A percentile compares a stretch with the other conserved stretches of the same genome.
Conservation (phyloP, 2,888 invertebrate species). For the Stenichneumon culpator region DNA sequence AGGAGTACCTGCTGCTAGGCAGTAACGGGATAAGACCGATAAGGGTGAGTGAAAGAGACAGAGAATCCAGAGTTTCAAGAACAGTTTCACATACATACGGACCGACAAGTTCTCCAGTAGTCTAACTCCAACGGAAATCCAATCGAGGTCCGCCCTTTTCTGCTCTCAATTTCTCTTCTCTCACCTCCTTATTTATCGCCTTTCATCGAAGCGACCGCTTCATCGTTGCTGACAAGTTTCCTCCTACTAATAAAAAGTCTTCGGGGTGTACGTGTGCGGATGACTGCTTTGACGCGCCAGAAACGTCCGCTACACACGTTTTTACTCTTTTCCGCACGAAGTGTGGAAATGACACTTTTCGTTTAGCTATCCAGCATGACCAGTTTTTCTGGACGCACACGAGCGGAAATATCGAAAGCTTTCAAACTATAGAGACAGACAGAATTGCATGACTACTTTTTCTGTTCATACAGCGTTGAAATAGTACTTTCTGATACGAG, state of each 20-base stretch:
- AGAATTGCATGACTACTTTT: slow-evolving; percentile 1
- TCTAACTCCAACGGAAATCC: slow-evolving; percentile 70
- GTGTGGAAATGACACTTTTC: slow-evolving; percentile 25
- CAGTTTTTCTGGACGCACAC: no score
- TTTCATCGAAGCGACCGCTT: slow-evolving; percentile 66
- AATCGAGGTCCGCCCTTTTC: slow-evolving; percentile 67
- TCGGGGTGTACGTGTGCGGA: not conserved
- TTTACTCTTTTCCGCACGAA: not conserved
- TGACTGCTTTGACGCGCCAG: slow-evolving; percentile 21
- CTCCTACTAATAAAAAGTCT: slow-evolving; percentile 53
- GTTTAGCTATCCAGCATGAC: not conserved
- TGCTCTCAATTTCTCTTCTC: slow-evolving; percentile 41
- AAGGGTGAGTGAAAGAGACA: slow-evolving; percentile 34
- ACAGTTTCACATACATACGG: slow-evolving; percentile 66
- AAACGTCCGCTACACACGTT: not conserved
- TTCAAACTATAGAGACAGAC: not conserved
- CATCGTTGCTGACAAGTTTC: slow-evolving; percentile 66
- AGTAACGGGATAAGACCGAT: slow-evolving; percentile 32
- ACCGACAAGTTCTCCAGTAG: slow-evolving; percentile 57
- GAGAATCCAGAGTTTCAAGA: slow-evolving; percentile 55
- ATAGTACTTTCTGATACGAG: not conserved
- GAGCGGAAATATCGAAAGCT: slow-evolving; percentile 5
- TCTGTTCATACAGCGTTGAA: not conserved
- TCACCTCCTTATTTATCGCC: slow-evolving; percentile 74
- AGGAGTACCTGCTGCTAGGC: slow-evolving; percentile 34